These are phyloP conservation scores for Ramphastos sulfuratus DNA, from an alignment of 2,113 vertebrate species.

Conservation along the genomic window DNA sequence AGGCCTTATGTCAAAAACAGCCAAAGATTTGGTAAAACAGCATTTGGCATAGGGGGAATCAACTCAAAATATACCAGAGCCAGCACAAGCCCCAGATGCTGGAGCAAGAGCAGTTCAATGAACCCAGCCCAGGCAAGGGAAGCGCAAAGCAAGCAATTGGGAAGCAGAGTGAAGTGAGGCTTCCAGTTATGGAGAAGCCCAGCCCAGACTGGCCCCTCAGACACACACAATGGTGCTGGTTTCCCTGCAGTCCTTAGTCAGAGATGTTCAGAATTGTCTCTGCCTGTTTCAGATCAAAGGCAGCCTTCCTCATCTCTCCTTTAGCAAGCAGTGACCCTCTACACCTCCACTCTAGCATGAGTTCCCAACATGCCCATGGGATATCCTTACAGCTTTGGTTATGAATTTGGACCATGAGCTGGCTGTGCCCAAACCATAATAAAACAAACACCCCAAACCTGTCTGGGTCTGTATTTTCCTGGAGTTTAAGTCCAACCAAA, in stretches of 20 bases:
- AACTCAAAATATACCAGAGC: background rate
- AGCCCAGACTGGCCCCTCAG: background rate
- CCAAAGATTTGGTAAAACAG: background rate
- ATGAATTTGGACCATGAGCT: background rate
- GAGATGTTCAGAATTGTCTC: background rate
- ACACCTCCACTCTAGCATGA: fast-evolving
- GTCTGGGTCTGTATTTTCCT: background rate
- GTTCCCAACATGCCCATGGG: background rate
- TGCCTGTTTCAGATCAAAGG: background rate
- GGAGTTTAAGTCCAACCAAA: background rate
- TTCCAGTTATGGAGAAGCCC: background rate
- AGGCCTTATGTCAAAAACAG: background rate
- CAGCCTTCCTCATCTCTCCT: background rate
- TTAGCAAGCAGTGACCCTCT: background rate
- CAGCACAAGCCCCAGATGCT: background rate
- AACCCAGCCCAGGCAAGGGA: fast-evolving
- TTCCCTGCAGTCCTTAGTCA: fast-evolving
- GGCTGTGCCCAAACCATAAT: background rate
- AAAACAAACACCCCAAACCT: background rate
- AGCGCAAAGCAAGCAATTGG: background rate
- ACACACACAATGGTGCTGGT: fast-evolving
- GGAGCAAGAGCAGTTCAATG: background rate
- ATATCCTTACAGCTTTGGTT: background rate
- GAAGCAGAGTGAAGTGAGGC: background rate
- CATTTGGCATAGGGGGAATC: background rate